Evolutionary conservation across 2,888 invertebrate species (phyloP), one percentile per base, ranked within the genome.

Genomic region (Ichneumoninae sp.): DNA sequence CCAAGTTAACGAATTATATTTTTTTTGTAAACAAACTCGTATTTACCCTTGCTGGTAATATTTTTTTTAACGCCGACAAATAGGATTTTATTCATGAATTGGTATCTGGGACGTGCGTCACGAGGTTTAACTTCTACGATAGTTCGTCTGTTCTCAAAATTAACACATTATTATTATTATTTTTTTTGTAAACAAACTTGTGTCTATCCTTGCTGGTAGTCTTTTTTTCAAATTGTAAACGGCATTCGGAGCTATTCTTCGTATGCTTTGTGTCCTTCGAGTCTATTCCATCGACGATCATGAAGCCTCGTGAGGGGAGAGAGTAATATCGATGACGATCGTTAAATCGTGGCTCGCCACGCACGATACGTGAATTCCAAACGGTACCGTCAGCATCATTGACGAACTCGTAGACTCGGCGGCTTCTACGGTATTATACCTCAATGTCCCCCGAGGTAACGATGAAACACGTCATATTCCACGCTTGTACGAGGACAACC

Each of bases 361-460:
- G 44, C n/a, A 57, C 77, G 68, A 30, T 73, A 77, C 63, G 83
- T 79, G 74, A 83, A 75, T 79, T 83, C 75, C 63, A 79, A 75
- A 75, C 74, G 74, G 74, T 79, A 83, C 52, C 54, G 70, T 57
- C 57, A 44, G 73, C 40, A 75, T 75, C 75, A 60, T 76, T 83
- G 71, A 71, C 63, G 44, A 52, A 52, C 44, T 66, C 33, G 65
- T 33, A 50, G 71, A 36, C 19, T 57, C 16, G 13, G 7, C 60
- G 52, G 65, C 36, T 63, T 81, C 30, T 70, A 70, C 65, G 70
- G 52, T 69, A 70, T 63, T 47, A 47, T 30, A n/a, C 47, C 47
- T 60, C 71, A 50, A 68, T 77, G 77, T 30, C 70, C 19, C 40
- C 68, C 52, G 57, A 22, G 33, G 36, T 36, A 52, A 52, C 44